Conservation (phyloP, 2,888 invertebrate genomes). For the Penaeus monodon region DNA sequence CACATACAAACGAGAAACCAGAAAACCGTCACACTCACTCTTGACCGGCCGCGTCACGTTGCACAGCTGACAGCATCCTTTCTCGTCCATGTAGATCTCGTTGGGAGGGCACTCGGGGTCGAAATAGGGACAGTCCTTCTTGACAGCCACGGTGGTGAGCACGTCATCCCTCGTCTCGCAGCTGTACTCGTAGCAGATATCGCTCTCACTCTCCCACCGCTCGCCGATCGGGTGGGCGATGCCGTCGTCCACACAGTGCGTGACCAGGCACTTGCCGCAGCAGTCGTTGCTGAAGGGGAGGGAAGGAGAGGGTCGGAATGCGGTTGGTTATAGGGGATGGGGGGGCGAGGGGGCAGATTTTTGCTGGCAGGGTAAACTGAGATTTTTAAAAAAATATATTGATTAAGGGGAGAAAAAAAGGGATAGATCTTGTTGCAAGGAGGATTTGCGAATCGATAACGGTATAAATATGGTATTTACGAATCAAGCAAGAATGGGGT, state of each 20-base stretch:
- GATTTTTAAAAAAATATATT: too few species aligned
- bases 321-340: background rate
- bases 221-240: constrained; percentile 51
- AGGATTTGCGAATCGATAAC: too few species aligned
- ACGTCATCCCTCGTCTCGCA: constrained; percentile 70
- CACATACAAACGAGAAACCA: background rate
- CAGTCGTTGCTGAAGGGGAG: constrained; percentile 70
- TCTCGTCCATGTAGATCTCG: constrained; percentile 59
- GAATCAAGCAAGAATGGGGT: too few species aligned
- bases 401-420: too few species aligned
- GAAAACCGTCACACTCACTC: constrained; percentile 47
- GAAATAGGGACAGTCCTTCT: constrained; percentile 64
- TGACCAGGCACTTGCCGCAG: constrained; percentile 77
- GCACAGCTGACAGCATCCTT: constrained; percentile 65
- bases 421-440: too few species aligned
- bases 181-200: constrained; percentile 76
- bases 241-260: constrained; percentile 69
- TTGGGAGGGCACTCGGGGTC: constrained; percentile 64
- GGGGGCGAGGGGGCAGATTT: too few species aligned
- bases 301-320: background rate
- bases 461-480: too few species aligned
- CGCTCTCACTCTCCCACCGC: constrained; percentile 70
- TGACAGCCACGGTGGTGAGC: constrained; percentile 54
- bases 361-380: too few species aligned
- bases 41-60: constrained; percentile 55